A percentile compares a stretch with the other conserved stretches of the same genome.
These are phyloP conservation scores for Leptinotarsa defecta DNA, from an alignment of 1,140 invertebrate genomes.

Conservation along the genomic window DNA sequence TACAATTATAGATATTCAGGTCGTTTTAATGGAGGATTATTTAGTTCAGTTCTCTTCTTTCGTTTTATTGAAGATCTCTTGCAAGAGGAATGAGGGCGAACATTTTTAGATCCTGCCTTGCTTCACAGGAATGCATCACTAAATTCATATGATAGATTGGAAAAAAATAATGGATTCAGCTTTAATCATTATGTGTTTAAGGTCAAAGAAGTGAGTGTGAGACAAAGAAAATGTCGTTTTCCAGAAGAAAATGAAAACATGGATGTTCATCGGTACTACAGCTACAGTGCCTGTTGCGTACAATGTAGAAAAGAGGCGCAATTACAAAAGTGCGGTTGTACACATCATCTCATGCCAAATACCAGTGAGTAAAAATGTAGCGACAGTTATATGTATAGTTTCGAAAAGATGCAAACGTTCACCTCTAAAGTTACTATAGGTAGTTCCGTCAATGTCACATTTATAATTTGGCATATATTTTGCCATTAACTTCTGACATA, in stretches of 20 bases:
- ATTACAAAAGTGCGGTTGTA: conserved; percentile 66
- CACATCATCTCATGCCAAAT: conserved; percentile 69
- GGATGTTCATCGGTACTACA: conserved; percentile 66
- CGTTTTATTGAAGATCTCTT: too few relatives aligned
- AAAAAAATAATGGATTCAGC: too few relatives aligned
- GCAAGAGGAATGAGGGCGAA: too few relatives aligned
- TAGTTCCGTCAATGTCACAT: neutral
- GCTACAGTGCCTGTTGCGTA: conserved; percentile 70
- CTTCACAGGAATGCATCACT: too few relatives aligned
- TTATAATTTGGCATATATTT: too few relatives aligned
- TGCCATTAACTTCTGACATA: too few relatives aligned
- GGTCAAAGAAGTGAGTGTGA: conserved; percentile 50
- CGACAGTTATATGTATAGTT: neutral
- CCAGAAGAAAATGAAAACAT: conserved; percentile 65
- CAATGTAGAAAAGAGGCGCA: conserved; percentile 70
- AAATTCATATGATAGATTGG: too few relatives aligned
- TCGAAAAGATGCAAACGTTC: too few relatives aligned
- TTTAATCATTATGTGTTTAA: conserved; percentile 30
- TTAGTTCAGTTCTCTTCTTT: too few relatives aligned
- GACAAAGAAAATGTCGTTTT: conserved; percentile 64
- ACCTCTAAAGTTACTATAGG: neutral
- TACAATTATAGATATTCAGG: too few relatives aligned
- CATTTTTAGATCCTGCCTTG: too few relatives aligned
- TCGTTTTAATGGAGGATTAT: too few relatives aligned
- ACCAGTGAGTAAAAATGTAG: conserved; percentile 11